Conservation (phyloP, 2,113 vertebrate genomes). For the Oncorhynchus tshawytscha region DNA sequence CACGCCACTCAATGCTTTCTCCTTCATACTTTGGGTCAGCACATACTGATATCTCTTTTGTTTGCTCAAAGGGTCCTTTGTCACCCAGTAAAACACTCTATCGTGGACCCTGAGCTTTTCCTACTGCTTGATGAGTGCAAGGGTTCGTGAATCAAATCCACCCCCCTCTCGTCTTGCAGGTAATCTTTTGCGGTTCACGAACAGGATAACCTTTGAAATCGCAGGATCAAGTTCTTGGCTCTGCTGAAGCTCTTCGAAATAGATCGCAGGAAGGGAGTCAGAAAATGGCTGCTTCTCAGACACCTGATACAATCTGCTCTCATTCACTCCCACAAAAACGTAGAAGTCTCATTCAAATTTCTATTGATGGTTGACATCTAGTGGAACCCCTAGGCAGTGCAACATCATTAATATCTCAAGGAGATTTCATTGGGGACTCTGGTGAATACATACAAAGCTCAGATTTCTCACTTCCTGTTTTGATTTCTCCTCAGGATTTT, state of each 20-base stretch:
- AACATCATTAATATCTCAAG: too few relatives aligned
- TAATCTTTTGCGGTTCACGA: background rate
- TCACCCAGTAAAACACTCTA: constrained; percentile 8
- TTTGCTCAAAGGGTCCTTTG: constrained; percentile 1
- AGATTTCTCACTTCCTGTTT: too few relatives aligned
- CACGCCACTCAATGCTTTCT: background rate
- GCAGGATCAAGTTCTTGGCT: background rate
- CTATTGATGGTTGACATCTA: too few relatives aligned
- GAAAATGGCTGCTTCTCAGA: too few relatives aligned
- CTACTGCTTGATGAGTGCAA: constrained; percentile 4
- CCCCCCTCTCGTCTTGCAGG: background rate
- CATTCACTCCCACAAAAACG: too few relatives aligned
- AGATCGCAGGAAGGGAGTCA: background rate
- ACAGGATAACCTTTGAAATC: background rate
- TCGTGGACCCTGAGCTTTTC: background rate
- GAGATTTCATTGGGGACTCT: too few relatives aligned
- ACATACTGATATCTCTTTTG: constrained; percentile 1
- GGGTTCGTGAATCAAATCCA: background rate
- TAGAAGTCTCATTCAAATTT: too few relatives aligned
- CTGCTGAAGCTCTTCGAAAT: background rate
- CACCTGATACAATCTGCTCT: too few relatives aligned
- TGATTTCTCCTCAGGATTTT: too few relatives aligned
- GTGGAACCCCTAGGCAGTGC: too few relatives aligned
- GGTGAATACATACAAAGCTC: too few relatives aligned
- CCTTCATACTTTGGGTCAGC: background rate